Evolutionary conservation across 2,113 vertebrate species (phyloP).

Genomic region (Cottus gobio): DNA sequence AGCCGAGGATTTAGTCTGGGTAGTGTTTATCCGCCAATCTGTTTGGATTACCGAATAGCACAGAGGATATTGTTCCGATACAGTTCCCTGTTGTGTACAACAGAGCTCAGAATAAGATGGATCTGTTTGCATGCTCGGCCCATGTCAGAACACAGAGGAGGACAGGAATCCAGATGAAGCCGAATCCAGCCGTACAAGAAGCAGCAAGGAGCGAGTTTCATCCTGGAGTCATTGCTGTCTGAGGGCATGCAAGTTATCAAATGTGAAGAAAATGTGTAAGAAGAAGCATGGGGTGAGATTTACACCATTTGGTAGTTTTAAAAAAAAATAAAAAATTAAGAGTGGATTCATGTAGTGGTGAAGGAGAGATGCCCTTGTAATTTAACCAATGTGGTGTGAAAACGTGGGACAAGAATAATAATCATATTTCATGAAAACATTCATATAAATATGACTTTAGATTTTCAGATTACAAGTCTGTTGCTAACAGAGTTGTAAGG

Average conservation of each 20-base stretch:
- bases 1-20: conserved; percentile 52
- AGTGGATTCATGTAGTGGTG: background rate
- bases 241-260: conserved; percentile 2
- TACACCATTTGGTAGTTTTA: background rate
- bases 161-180: conserved; percentile 43
- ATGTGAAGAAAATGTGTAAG: background rate
- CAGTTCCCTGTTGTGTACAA: conserved; percentile 22
- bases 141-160: conserved; percentile 10
- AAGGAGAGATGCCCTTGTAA: background rate
- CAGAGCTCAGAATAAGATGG: conserved; percentile 34
- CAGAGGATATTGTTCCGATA: conserved; percentile 45
- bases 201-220: conserved; percentile 8
- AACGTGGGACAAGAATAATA: background rate
- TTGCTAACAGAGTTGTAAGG: background rate
- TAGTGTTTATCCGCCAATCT: conserved; percentile 61
- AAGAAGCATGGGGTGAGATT: background rate
- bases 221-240: background rate
- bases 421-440: background rate
- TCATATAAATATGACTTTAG: background rate
- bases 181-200: conserved; percentile 33
- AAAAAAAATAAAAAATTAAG: no score
- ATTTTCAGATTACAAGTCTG: background rate
- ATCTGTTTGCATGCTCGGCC: conserved; percentile 22
- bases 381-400: background rate
- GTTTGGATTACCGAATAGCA: conserved; percentile 53